These are phyloP conservation scores for Catamblyrhynchus diadema DNA, from an alignment of 2,797 vertebrate genomes.

Conservation along the genomic window DNA sequence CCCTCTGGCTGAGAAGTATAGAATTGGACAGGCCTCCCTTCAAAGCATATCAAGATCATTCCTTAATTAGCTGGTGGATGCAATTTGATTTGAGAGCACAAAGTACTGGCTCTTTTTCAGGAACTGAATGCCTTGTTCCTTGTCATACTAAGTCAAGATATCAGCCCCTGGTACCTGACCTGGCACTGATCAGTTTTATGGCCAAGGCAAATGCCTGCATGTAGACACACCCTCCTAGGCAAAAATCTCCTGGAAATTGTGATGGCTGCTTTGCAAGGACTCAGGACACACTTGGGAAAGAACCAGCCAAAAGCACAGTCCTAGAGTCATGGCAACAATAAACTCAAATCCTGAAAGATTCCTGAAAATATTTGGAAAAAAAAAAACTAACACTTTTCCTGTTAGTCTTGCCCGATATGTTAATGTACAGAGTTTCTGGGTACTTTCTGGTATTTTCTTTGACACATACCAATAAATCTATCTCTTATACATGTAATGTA, in stretches of 20 bases:
- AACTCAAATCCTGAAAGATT: background rate
- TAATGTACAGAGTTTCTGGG: background rate
- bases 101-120: slow-evolving; percentile 20
- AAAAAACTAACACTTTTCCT: background rate
- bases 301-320: background rate
- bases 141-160: background rate
- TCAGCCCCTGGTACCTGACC: background rate
- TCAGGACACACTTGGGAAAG: background rate
- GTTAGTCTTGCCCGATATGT: background rate
- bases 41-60: background rate
- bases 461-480: background rate
- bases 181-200: background rate
- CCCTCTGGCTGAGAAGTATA: slow-evolving; percentile 38
- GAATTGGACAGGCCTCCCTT: background rate
- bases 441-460: background rate
- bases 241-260: background rate
- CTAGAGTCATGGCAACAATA: background rate
- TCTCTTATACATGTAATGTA: background rate
- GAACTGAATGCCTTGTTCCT: background rate
- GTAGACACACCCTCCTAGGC: background rate
- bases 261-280: background rate
- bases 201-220: background rate
- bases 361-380: background rate
- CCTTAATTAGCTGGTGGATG: slow-evolving; percentile 25
- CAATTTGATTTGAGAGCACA: background rate